Evolutionary conservation across 2,888 invertebrate genomes (phyloP).

Genomic region (Drosophila antonietae): DNA sequence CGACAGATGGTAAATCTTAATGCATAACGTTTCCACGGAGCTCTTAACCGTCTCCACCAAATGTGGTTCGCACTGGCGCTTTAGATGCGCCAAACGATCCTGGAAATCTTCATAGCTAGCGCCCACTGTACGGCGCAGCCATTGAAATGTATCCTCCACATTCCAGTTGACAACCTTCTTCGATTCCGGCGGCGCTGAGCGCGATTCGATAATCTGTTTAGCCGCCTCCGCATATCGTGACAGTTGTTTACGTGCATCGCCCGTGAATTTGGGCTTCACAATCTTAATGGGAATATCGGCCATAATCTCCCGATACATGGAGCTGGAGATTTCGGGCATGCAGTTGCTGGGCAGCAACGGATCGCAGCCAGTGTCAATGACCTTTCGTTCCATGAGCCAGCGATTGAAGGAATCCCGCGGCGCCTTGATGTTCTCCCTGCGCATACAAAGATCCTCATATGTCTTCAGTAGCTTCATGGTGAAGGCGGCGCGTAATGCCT

Average conservation of each 20-base stretch:
- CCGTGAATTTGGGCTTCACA: slow-evolving; percentile 97
- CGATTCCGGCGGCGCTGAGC: slow-evolving; percentile 96
- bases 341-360: slow-evolving; percentile 96
- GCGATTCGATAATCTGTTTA: slow-evolving; percentile 97
- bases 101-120: slow-evolving; percentile 96
- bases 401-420: slow-evolving; percentile 98
- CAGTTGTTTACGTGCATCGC: slow-evolving; percentile 97
- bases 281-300: slow-evolving; percentile 98
- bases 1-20: slow-evolving; percentile 96
- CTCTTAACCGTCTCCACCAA: slow-evolving; percentile 96
- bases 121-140: slow-evolving; percentile 96
- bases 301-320: slow-evolving; percentile 99
- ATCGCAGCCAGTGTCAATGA: slow-evolving; percentile 94
- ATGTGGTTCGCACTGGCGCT: slow-evolving; percentile 98
- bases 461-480: slow-evolving; percentile 94
- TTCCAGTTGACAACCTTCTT: slow-evolving; percentile 99
- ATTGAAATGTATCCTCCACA: slow-evolving; percentile 98
- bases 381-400: slow-evolving; percentile 98
- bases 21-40: slow-evolving; percentile 97
- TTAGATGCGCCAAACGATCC: slow-evolving; percentile 92
- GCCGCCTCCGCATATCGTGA: slow-evolving; percentile 98
- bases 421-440: slow-evolving; percentile 96
- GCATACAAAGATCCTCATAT: slow-evolving; percentile 97
- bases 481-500: slow-evolving; percentile 92
- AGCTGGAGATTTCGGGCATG: slow-evolving; percentile 95